Evolutionary conservation across 2,113 vertebrate species (phyloP).

Genomic region (Gorsachius goisagi): DNA sequence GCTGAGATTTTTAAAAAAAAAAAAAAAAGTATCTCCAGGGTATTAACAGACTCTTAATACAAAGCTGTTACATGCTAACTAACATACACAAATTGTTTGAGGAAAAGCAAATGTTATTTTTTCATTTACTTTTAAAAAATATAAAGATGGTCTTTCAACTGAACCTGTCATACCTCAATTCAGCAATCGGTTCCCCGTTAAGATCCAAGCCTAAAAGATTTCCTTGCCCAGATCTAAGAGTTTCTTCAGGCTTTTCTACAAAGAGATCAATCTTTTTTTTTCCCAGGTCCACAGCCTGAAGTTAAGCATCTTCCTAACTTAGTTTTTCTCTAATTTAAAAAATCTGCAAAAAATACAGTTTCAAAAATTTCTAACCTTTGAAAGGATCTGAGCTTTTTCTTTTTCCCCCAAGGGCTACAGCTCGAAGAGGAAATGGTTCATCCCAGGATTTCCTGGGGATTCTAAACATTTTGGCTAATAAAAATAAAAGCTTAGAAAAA

Average conservation of each 20-base stretch:
- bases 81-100: not conserved
- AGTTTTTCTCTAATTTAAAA: slow-evolving; percentile 60
- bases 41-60: not conserved
- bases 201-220: slow-evolving; percentile 17
- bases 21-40: not conserved
- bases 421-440: slow-evolving; percentile 62
- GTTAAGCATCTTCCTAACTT: slow-evolving; percentile 29
- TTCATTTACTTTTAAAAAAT: not conserved
- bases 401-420: slow-evolving; percentile 39
- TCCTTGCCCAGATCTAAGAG: slow-evolving; percentile 20
- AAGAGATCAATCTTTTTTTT: not conserved
- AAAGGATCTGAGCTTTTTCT: slow-evolving; percentile 43
- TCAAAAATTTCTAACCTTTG: slow-evolving; percentile 54
- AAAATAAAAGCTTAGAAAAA: slow-evolving; percentile 71
- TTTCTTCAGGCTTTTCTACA: slow-evolving; percentile 31
- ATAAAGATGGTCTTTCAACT: not conserved
- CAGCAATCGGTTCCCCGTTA: not conserved
- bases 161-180: not conserved
- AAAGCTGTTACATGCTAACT: not conserved
- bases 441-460: slow-evolving; percentile 71
- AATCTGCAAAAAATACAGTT: slow-evolving; percentile 46
- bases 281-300: not conserved
- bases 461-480: slow-evolving; percentile 70
- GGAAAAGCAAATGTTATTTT: not conserved
- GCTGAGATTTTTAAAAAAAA: not conserved